A percentile compares a stretch with the other conserved stretches of the same genome.
phyloP scores from a whole-genome alignment of 2,113 vertebrate genomes.

The Donacobius atricapilla region DNA sequence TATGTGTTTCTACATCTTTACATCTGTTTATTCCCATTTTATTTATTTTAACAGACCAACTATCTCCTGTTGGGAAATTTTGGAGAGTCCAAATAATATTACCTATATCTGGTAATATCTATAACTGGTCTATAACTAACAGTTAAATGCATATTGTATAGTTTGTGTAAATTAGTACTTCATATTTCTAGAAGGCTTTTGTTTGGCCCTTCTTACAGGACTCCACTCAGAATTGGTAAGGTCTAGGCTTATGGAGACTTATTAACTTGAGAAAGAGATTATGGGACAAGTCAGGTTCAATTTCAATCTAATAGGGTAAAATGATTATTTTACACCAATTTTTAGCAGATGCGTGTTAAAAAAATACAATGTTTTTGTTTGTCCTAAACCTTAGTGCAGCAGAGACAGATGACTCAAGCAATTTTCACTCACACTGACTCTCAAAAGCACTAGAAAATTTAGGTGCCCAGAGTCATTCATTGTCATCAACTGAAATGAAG shows the following conservation, averaged over 20 bases:
- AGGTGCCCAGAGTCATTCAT: neutral
- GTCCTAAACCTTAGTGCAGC: neutral
- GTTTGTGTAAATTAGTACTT: neutral
- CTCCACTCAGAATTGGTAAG: neutral
- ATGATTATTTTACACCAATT: neutral
- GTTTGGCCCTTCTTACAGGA: neutral
- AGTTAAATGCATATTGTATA: neutral
- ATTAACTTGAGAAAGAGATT: neutral
- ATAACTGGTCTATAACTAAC: neutral
- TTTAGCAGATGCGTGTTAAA: neutral
- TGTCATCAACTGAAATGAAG: fast-evolving
- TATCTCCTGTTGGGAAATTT: neutral
- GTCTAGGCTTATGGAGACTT: neutral
- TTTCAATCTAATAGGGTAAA: neutral
- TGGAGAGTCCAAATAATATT: neutral
- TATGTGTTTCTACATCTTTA: neutral
- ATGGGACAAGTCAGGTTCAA: neutral
- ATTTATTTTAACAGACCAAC: neutral
- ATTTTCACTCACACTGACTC: neutral
- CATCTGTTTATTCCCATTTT: neutral
- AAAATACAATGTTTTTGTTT: neutral
- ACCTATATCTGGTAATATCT: neutral
- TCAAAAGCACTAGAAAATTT: neutral
- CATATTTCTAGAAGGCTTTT: neutral
- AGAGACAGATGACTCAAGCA: neutral